phyloP scores from a whole-genome alignment of 2,113 vertebrate species.

The Phyllopteryx taeniolatus region DNA sequence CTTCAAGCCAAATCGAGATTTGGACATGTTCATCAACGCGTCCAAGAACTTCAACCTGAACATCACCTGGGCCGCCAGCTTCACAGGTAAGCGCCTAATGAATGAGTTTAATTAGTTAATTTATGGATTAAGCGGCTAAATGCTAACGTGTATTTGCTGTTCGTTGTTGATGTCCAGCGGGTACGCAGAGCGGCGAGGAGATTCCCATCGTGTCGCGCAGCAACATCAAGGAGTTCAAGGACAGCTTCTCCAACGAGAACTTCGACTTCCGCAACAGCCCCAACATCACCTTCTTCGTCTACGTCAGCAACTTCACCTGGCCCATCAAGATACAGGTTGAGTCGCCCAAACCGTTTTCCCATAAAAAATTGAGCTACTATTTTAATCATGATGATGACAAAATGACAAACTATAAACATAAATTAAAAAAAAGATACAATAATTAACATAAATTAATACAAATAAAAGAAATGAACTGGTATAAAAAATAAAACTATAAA shows the following conservation, averaged over 20 bases:
- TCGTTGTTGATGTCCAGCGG: slow-evolving; percentile 71
- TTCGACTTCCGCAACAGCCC: slow-evolving; percentile 97
- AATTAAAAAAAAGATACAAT: too few relatives aligned
- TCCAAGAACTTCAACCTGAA: slow-evolving; percentile 99
- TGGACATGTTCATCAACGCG: slow-evolving; percentile 98
- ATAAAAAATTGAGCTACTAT: too few relatives aligned
- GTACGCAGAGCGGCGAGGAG: slow-evolving; percentile 93
- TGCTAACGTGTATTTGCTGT: not conserved
- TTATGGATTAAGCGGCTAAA: too few relatives aligned
- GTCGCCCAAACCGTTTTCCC: not conserved
- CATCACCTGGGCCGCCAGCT: slow-evolving; percentile 96
- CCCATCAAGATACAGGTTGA: slow-evolving; percentile 88
- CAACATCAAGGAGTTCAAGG: slow-evolving; percentile 95
- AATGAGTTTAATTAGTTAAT: too few relatives aligned
- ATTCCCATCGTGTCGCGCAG: slow-evolving; percentile 89
- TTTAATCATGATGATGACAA: too few relatives aligned
- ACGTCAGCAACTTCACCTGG: slow-evolving; percentile 99
- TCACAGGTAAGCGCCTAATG: slow-evolving; percentile 78
- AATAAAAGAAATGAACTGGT: too few relatives aligned
- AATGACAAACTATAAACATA: too few relatives aligned
- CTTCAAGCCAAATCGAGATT: slow-evolving; percentile 89
- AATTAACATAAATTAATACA: too few relatives aligned
- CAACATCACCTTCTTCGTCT: slow-evolving; percentile 98
- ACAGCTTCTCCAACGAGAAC: slow-evolving; percentile 98
- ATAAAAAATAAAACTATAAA: too few relatives aligned